Conservation (phyloP, 2,888 invertebrate species). For the Zaprionus bogoriensis region DNA sequence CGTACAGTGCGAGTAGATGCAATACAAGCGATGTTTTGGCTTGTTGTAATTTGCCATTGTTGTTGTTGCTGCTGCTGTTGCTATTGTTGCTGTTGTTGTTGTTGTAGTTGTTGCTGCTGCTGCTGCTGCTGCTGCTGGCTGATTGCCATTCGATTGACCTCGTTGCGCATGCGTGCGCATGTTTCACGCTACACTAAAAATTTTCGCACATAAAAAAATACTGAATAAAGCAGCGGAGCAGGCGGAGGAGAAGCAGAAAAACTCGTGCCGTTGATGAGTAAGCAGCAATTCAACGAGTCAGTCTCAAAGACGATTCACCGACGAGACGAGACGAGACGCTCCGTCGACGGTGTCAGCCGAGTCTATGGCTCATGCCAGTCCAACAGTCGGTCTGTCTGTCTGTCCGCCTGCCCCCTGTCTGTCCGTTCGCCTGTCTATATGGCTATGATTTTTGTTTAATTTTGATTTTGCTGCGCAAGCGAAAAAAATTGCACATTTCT, state of each 20-base stretch:
- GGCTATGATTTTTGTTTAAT: constrained; percentile 41
- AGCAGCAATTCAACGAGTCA: constrained; percentile 44
- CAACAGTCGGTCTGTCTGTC: constrained; percentile 3
- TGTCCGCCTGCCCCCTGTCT: constrained; percentile 2
- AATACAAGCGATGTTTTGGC: constrained; percentile 7
- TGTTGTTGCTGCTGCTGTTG: constrained; percentile 49
- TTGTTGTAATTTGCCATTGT: constrained; percentile 48
- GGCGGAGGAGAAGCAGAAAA: constrained; percentile 16
- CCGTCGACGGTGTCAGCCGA: constrained; percentile 29
- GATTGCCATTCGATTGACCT: constrained; percentile 78
- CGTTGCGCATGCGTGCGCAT: constrained; percentile 78
- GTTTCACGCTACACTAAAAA: constrained; percentile 75
- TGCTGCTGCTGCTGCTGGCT: constrained; percentile 28
- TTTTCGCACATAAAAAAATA: constrained; percentile 55
- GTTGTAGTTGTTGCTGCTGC: constrained; percentile 16
- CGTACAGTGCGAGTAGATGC: background rate
- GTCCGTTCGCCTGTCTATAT: constrained; percentile 16
- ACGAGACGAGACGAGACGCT: constrained; percentile 16
- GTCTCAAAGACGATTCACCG: constrained; percentile 19
- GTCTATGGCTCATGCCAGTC: constrained; percentile 18
- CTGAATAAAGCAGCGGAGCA: constrained; percentile 15
- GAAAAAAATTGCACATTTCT: constrained; percentile 51
- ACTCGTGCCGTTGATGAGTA: constrained; percentile 65
- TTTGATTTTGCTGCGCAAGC: constrained; percentile 54
- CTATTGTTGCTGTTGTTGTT: constrained; percentile 23